phyloP scores from a whole-genome alignment of 2,113 vertebrate genomes.

The Dromas ardeola region DNA sequence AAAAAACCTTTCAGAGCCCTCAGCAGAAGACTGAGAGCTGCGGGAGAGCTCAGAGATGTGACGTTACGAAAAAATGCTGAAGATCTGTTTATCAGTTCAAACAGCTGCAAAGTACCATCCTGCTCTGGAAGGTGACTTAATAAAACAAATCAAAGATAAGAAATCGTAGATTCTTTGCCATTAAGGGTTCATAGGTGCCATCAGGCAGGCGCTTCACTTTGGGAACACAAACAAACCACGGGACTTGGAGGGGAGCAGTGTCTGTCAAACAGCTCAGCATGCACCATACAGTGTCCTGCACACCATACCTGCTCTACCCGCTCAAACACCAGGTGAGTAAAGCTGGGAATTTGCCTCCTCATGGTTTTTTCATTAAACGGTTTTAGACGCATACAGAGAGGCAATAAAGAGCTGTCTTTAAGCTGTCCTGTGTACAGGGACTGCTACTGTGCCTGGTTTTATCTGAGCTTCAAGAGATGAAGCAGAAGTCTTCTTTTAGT shows the following conservation, averaged over 20 bases:
- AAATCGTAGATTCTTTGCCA: neutral
- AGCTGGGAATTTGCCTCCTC: neutral
- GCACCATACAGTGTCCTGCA: accelerated
- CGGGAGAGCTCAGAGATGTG: neutral
- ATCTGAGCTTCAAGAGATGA: neutral
- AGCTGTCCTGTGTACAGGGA: neutral
- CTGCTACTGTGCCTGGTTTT: neutral
- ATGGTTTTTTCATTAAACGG: neutral
- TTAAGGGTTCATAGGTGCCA: neutral
- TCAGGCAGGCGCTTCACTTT: neutral
- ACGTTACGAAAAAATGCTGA: neutral
- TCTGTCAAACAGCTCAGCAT: neutral
- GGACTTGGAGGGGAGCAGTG: neutral
- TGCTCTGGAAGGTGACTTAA: neutral
- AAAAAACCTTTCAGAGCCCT: neutral
- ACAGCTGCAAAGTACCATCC: neutral
- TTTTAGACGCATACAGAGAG: neutral
- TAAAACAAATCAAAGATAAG: neutral
- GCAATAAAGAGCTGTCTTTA: neutral
- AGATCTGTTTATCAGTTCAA: neutral
- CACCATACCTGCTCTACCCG: neutral
- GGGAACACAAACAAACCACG: neutral
- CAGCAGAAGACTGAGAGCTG: neutral
- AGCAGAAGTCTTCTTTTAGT: neutral
- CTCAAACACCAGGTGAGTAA: neutral